These are phyloP conservation scores for Aleadryas rufinucha DNA, from an alignment of 2,113 vertebrate species.

Conservation along the genomic window DNA sequence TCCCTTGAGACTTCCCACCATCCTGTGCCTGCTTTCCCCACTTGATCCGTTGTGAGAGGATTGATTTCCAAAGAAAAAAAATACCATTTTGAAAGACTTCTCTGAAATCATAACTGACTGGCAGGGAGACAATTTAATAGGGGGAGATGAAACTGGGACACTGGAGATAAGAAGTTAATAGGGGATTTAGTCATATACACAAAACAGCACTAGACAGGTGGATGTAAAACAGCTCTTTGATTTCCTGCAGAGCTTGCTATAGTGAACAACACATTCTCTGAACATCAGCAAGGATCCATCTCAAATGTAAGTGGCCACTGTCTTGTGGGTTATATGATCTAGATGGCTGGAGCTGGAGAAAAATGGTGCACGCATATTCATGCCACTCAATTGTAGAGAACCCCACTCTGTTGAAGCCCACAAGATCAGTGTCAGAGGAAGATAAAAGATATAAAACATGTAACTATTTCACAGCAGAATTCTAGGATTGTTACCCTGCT, in stretches of 20 bases:
- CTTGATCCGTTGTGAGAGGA: not conserved
- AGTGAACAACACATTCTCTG: not conserved
- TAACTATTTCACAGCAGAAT: not conserved
- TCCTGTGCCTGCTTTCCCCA: not conserved
- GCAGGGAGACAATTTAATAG: not conserved
- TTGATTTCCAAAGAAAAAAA: conserved; percentile 16
- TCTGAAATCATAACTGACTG: not conserved
- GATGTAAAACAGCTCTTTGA: not conserved
- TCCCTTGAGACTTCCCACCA: not conserved
- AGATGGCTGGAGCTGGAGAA: not conserved
- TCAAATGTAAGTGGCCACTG: not conserved
- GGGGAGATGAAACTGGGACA: conserved; percentile 1
- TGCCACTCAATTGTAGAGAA: not conserved
- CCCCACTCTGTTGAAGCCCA: not conserved
- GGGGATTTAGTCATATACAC: not conserved
- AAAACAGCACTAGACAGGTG: not conserved
- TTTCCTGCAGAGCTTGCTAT: not conserved
- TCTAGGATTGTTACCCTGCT: not conserved
- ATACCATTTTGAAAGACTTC: not conserved
- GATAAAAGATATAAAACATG: not conserved
- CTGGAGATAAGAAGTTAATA: not conserved
- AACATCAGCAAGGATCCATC: not conserved
- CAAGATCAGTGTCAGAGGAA: not conserved
- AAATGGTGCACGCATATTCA: not conserved
- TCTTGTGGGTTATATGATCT: not conserved